A percentile compares a stretch with the other conserved stretches of the same genome.
Conservation (phyloP, 1,140 invertebrate species). For the Stegodyphus dumicola region DNA sequence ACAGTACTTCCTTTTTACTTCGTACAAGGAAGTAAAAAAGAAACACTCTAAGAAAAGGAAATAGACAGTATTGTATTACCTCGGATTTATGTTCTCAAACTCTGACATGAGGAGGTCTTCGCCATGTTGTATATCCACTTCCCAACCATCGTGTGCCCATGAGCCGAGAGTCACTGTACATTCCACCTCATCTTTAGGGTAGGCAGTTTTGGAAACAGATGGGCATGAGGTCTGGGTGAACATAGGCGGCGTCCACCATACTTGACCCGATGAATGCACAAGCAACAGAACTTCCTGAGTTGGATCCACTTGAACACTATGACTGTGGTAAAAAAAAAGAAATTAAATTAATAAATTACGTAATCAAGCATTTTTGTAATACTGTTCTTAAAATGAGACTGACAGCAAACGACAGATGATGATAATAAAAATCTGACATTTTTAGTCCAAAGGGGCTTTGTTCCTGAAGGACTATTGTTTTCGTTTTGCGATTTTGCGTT, state of each 20-base stretch:
- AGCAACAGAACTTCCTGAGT: slow-evolving; percentile 15
- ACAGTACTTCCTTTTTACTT: no score
- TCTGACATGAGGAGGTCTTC: slow-evolving; percentile 9
- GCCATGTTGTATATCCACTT: slow-evolving; percentile 7
- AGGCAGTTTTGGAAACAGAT: neutral
- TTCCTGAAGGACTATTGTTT: no score
- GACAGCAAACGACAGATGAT: no score
- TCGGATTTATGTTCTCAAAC: slow-evolving; percentile 21
- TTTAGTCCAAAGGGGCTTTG: no score
- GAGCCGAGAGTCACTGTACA: slow-evolving; percentile 18
- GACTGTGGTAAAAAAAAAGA: neutral
- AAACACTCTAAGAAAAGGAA: no score
- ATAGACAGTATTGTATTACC: neutral
- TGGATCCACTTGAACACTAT: slow-evolving; percentile 37
- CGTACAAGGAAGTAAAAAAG: no score
- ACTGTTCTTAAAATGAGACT: no score
- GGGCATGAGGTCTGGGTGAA: slow-evolving; percentile 31
- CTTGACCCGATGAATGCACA: neutral
- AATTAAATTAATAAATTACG: neutral
- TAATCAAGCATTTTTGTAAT: no score
- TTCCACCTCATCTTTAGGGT: slow-evolving; percentile 1
- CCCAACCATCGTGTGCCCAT: slow-evolving; percentile 50
- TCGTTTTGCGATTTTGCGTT: no score
- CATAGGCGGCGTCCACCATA: slow-evolving; percentile 25
- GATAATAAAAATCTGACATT: no score